A percentile compares a stretch with the other conserved stretches of the same genome.
These are phyloP conservation scores for Gadus chalcogrammus DNA, from an alignment of 2,113 vertebrate genomes.

Conservation along the genomic window DNA sequence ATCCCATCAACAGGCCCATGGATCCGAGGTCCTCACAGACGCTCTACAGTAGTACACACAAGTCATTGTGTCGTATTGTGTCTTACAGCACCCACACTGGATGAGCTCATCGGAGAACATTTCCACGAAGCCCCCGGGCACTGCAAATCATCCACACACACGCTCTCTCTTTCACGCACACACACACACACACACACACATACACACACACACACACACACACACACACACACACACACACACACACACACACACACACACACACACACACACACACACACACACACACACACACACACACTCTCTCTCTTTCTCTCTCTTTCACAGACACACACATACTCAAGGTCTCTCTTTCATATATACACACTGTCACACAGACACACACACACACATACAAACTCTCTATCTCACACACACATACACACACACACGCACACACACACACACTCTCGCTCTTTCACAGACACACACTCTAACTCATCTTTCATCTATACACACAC, in stretches of 20 bases:
- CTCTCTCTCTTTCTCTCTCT: not conserved
- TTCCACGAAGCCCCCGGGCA: constrained; percentile 59
- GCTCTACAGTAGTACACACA: no score
- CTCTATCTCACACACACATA: not conserved
- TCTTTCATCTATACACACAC: no score
- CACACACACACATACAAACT: not conserved
- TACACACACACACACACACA: constrained; percentile 49
- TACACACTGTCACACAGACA: constrained; percentile 24
- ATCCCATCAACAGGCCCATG: no score
- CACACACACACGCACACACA: not conserved
- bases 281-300: not conserved
- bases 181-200: constrained; percentile 11
- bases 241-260: constrained; percentile 2
- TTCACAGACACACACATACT: not conserved
- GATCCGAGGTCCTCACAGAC: no score
- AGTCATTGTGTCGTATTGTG: no score
- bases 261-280: not conserved
- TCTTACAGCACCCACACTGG: constrained; percentile 58
- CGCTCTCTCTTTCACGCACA: not conserved
- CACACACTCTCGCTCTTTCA: not conserved
- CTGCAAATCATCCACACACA: not conserved
- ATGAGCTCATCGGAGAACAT: constrained; percentile 56
- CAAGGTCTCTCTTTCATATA: constrained; percentile 1
- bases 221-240: constrained; percentile 35
- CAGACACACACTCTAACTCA: not conserved